Evolutionary conservation across 53 echinoderm and acorn worm species (phyloP), one percentile per base, ranked within the genome.

Genomic region (Holothuria leucospilota): DNA sequence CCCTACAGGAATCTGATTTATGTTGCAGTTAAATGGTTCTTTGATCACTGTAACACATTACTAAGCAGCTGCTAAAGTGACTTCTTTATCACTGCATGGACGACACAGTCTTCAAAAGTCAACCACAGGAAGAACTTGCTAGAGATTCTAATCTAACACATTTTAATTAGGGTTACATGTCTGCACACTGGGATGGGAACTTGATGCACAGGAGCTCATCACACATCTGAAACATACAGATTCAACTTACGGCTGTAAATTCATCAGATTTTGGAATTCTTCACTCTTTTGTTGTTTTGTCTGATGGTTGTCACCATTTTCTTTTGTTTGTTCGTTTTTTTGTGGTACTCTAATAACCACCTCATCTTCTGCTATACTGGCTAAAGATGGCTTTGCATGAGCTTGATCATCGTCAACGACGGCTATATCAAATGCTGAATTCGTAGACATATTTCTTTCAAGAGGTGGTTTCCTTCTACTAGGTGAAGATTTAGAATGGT

Each of bases 171-270:
- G 11, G 8, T 46, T 46, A 11, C 11, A 11, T 46, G 46, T 5
- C 46, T 46, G 46, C 34, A 34, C 2, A 7, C 3, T 46, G 46
- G 46, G 46, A 46, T 46, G 46, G 8, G 11, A 46, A 7, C 46
- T 46, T 46, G 46, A 46, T 7, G 0, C 0, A 9, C 2, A 46
- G 46, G 6, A 11, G 4, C 8, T 46, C 46, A 46, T 46, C 6
- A 46, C 46, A 46, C 8, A 46, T 7, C 46, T 0, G 11, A 46
- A 9, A 11, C 52, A 52, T 10, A 14, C 5, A 73, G 18, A 4
- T 21, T 38, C n/a, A 4, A 94, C 89, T 89, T 87, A 94, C 94
- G 91, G 91, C 89, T 91, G 74, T 13, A 94, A 64, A 42, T 93
- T 83, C 90, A 93, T 90, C 79, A 90, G 69, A n/a, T 87, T 84